These are phyloP conservation scores for Siderastrea radians DNA, from an alignment of 92 coral and sea anemone species.

Conservation along the genomic window DNA sequence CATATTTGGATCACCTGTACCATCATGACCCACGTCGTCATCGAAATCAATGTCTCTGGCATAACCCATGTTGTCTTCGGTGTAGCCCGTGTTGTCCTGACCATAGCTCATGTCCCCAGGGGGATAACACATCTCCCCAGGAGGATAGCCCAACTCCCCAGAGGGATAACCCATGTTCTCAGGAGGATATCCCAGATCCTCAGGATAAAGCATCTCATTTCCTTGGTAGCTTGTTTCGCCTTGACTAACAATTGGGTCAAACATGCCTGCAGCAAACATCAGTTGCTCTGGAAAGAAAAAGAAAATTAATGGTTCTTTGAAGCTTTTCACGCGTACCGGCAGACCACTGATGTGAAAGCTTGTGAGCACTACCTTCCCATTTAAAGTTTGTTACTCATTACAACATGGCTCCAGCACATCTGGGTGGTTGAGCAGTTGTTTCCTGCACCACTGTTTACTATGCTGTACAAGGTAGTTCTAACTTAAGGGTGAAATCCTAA, in stretches of 20 bases:
- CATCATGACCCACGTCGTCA: background rate
- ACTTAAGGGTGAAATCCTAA: no score
- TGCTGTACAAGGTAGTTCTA: no score
- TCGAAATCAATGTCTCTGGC: background rate
- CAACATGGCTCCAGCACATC: no score
- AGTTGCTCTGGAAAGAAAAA: slow-evolving; percentile 30
- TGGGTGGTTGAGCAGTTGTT: no score
- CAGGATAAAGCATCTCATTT: slow-evolving; percentile 3
- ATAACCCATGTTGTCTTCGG: background rate
- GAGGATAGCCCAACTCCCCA: background rate
- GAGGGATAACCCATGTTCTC: background rate
- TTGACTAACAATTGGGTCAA: slow-evolving; percentile 35
- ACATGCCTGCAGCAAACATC: slow-evolving; percentile 17
- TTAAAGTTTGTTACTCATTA: no score
- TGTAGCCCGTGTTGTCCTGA: background rate
- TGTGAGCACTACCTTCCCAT: no score
- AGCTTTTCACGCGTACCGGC: background rate
- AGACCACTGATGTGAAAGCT: no score
- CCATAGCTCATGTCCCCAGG: background rate
- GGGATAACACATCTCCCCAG: no score
- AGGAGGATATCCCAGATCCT: background rate
- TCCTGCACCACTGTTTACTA: no score
- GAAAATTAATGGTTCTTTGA: background rate
- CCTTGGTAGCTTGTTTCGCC: slow-evolving; percentile 11
- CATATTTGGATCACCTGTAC: background rate